phyloP scores from a whole-genome alignment of 2,113 vertebrate species.

The Gambusia affinis region DNA sequence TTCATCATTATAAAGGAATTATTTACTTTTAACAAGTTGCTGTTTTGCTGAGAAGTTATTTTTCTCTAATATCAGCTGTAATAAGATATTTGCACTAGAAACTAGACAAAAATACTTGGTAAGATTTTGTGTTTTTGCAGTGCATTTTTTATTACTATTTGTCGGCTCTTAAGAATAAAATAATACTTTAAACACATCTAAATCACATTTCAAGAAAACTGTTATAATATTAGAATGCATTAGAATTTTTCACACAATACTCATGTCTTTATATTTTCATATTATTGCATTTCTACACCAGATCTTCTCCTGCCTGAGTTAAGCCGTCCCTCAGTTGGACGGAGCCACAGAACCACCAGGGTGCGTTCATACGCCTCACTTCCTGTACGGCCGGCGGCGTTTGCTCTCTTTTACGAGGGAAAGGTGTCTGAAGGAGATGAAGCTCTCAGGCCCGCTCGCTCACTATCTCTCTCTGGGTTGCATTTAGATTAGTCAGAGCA shows the following conservation, averaged over 20 bases:
- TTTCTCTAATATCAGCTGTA: too few species aligned
- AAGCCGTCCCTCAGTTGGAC: slow-evolving; percentile 35
- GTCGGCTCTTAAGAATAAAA: background rate
- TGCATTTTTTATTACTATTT: background rate
- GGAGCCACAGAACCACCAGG: slow-evolving; percentile 34
- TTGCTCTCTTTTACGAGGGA: slow-evolving; percentile 65
- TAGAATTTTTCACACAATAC: slow-evolving; percentile 6
- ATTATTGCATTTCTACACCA: slow-evolving; percentile 10
- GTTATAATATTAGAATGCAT: background rate
- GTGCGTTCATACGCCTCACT: slow-evolving; percentile 63
- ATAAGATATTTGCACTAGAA: too few species aligned
- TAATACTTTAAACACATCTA: background rate
- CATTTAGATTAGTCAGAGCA: slow-evolving; percentile 63
- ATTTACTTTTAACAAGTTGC: too few species aligned
- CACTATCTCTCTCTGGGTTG: slow-evolving; percentile 23
- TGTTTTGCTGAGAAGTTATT: too few species aligned
- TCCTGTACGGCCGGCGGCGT: slow-evolving; percentile 61
- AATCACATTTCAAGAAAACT: background rate
- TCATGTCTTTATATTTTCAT: background rate
- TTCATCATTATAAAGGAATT: too few species aligned
- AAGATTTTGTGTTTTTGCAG: too few species aligned
- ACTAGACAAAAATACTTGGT: too few species aligned
- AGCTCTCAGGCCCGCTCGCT: slow-evolving; percentile 37
- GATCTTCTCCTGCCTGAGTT: slow-evolving; percentile 37
- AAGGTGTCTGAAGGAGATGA: slow-evolving; percentile 64